These are phyloP conservation scores for Lepisosteus osseus DNA, from an alignment of 2,113 vertebrate species.

Conservation along the genomic window DNA sequence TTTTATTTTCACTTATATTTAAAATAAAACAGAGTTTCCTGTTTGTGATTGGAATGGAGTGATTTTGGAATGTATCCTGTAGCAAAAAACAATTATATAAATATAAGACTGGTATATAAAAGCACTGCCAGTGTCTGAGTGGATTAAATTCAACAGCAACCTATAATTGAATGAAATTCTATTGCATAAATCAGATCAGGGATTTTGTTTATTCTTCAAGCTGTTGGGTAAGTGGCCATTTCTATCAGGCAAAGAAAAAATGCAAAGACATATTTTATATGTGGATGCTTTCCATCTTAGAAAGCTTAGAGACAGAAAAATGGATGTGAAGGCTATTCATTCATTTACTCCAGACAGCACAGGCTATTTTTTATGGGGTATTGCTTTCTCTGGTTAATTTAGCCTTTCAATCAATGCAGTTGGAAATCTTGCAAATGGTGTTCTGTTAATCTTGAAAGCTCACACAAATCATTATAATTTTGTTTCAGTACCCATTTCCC, in stretches of 20 bases:
- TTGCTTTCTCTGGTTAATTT: conserved; percentile 25
- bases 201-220: conserved; percentile 60
- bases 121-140: conserved; percentile 6
- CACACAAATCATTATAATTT: conserved; percentile 39
- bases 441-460: conserved; percentile 39
- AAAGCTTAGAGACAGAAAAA: conserved; percentile 11
- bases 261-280: conserved; percentile 48
- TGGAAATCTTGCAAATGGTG: conserved; percentile 36
- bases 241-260: conserved; percentile 43
- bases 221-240: conserved; percentile 52
- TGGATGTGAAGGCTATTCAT: not conserved
- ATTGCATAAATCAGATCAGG: conserved; percentile 57
- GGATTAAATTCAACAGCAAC: conserved; percentile 23
- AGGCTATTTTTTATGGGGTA: conserved; percentile 15
- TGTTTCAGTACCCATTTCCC: conserved; percentile 27
- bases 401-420: conserved; percentile 33
- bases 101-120: conserved; percentile 3
- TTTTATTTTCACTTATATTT: too few relatives aligned
- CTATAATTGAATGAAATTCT: conserved; percentile 61
- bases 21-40: too few relatives aligned
- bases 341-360: conserved; percentile 18
- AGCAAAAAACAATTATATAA: too few relatives aligned
- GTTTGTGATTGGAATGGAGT: too few relatives aligned
- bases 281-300: conserved; percentile 12
- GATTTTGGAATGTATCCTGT: too few relatives aligned